Conservation (phyloP, 2,113 vertebrate genomes). For the Cricetomys ansorgei region DNA sequence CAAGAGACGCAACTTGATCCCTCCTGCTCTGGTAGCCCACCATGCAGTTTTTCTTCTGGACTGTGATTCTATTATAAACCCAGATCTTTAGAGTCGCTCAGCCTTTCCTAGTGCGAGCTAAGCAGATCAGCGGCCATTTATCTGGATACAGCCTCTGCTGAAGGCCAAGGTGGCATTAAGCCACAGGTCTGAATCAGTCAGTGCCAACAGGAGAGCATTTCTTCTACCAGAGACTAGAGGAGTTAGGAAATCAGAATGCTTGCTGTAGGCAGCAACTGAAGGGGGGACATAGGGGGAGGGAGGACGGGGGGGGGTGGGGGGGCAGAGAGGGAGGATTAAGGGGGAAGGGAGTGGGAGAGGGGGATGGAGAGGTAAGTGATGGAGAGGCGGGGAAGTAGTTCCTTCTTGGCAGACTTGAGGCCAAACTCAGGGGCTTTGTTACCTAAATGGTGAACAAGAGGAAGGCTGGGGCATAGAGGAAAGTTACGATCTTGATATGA, state of each 20-base stretch:
- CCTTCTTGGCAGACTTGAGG: neutral
- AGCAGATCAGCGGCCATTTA: neutral
- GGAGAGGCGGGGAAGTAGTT: neutral
- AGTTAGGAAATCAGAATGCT: neutral
- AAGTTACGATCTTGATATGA: accelerated
- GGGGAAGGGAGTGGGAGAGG: too few relatives aligned
- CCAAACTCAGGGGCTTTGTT: neutral
- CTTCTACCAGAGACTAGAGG: neutral
- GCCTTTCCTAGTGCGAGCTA: conserved; percentile 29
- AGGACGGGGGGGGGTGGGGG: too few relatives aligned
- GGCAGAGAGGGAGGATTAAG: too few relatives aligned
- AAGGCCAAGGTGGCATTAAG: neutral
- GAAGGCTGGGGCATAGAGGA: neutral
- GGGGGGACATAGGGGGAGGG: neutral
- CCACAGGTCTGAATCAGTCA: neutral
- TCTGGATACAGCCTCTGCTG: neutral
- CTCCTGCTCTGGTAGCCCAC: conserved; percentile 39
- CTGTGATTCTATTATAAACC: conserved; percentile 53
- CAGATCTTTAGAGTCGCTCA: conserved; percentile 12
- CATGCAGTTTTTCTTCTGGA: neutral
- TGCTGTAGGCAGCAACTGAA: neutral
- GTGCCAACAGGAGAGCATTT: neutral
- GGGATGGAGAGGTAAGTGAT: too few relatives aligned
- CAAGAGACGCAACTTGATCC: conserved; percentile 59
- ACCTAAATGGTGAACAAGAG: neutral